Evolutionary conservation across 2,113 vertebrate genomes (phyloP).

Genomic region (Columbina picui): DNA sequence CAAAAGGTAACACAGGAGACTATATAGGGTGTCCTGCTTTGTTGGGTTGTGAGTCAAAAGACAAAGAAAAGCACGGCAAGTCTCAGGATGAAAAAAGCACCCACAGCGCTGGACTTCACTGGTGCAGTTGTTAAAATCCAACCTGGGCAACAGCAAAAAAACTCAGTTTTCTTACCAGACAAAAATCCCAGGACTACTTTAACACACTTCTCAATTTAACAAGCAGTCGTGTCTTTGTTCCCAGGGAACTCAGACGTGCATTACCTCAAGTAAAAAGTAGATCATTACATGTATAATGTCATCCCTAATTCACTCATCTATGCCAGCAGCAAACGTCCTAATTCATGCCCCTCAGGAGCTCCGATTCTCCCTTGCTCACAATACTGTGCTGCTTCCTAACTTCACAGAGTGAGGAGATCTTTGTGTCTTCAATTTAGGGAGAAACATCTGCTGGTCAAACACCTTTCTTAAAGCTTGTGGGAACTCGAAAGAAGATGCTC

Average conservation of each 20-base stretch:
- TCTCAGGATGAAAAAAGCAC: neutral
- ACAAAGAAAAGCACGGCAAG: neutral
- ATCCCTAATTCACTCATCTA: neutral
- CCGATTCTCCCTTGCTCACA: neutral
- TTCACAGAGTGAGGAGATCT: neutral
- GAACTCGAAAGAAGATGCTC: neutral
- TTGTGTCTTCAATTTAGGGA: neutral
- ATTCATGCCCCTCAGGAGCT: neutral
- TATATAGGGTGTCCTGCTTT: neutral
- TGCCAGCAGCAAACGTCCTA: neutral
- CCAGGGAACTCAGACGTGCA: neutral
- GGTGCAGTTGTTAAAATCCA: neutral
- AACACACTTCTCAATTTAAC: neutral
- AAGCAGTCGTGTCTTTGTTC: neutral
- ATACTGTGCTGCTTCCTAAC: neutral
- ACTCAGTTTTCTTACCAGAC: neutral
- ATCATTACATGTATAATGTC: neutral
- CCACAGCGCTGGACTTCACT: neutral
- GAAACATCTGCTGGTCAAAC: neutral
- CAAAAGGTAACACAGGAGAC: neutral
- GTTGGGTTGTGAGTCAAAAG: neutral
- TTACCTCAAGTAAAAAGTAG: neutral
- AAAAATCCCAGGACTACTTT: neutral
- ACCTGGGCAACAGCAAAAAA: neutral
- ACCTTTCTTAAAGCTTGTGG: neutral